Percentiles rank a stretch among this genome's conserved stretches.
Conservation (phyloP, 2,888 invertebrate species). For the Abrostola tripartita region DNA sequence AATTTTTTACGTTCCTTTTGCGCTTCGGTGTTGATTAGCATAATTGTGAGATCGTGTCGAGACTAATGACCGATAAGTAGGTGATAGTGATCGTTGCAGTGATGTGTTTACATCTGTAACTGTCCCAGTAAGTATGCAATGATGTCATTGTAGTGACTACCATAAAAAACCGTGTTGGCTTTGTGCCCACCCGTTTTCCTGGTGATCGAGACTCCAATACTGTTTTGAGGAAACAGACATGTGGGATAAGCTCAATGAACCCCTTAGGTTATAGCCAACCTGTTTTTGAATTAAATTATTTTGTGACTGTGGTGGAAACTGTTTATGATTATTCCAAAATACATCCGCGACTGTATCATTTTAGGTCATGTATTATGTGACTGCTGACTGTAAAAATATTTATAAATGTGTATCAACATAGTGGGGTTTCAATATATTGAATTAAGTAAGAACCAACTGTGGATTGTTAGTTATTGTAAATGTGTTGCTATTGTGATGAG, state of each 20-base stretch:
- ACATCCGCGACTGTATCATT: constrained; percentile 26
- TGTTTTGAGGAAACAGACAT: constrained; percentile 77
- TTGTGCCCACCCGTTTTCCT: constrained; percentile 87
- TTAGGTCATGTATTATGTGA: constrained; percentile 31
- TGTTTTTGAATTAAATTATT: constrained; percentile 71
- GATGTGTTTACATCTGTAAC: constrained; percentile 87
- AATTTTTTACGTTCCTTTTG: constrained; percentile 64
- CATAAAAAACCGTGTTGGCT: constrained; percentile 87
- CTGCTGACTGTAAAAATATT: constrained; percentile 40
- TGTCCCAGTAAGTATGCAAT: constrained; percentile 82
- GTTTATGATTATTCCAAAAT: constrained; percentile 36
- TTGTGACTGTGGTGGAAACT: constrained; percentile 48
- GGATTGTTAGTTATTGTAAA: constrained; percentile 21
- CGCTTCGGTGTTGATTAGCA: constrained; percentile 61
- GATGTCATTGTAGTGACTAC: constrained; percentile 85
- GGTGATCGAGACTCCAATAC: constrained; percentile 76
- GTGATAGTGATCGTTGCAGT: constrained; percentile 70
- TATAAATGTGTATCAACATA: constrained; percentile 47
- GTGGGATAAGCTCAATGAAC: constrained; percentile 77
- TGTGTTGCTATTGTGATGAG: constrained; percentile 12
- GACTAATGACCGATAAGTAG: constrained; percentile 63
- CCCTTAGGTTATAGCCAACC: constrained; percentile 77
- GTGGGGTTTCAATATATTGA: constrained; percentile 32
- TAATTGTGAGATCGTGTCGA: constrained; percentile 53
- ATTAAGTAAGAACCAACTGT: constrained; percentile 21